These are phyloP conservation scores for Eledona agricola DNA, from an alignment of 2,888 invertebrate species.

Conservation along the genomic window DNA sequence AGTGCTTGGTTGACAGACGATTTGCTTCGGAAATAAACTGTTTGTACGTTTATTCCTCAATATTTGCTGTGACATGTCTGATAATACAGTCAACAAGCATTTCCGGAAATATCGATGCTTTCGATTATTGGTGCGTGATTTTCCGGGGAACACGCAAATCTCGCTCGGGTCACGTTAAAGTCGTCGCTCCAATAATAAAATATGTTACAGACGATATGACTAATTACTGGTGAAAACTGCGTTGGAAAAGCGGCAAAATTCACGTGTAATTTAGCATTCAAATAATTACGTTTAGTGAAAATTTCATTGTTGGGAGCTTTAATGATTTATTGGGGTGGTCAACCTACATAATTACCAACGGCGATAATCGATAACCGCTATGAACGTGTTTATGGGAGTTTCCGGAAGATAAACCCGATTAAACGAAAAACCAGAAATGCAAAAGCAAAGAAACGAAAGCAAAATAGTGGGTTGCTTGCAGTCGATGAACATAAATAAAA, in stretches of 20 bases:
- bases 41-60: too few species aligned
- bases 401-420: neutral
- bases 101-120: too few species aligned
- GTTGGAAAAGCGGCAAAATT: too few species aligned
- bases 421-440: neutral
- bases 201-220: too few species aligned
- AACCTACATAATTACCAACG: constrained; percentile 16
- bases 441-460: neutral
- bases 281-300: constrained; percentile 24
- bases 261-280: too few species aligned
- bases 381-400: constrained; percentile 5
- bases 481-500: constrained; percentile 13
- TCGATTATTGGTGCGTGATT: too few species aligned
- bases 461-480: neutral
- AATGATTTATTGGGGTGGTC: constrained; percentile 19
- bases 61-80: too few species aligned
- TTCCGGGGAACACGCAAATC: too few species aligned
- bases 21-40: neutral
- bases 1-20: constrained; percentile 1
- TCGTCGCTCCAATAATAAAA: too few species aligned
- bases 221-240: too few species aligned
- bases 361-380: constrained; percentile 20
- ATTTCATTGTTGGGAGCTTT: constrained; percentile 20
- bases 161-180: too few species aligned
- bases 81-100: too few species aligned